Conservation (phyloP, 2,797 vertebrate genomes). For the Eupleurogrammus muticus region DNA sequence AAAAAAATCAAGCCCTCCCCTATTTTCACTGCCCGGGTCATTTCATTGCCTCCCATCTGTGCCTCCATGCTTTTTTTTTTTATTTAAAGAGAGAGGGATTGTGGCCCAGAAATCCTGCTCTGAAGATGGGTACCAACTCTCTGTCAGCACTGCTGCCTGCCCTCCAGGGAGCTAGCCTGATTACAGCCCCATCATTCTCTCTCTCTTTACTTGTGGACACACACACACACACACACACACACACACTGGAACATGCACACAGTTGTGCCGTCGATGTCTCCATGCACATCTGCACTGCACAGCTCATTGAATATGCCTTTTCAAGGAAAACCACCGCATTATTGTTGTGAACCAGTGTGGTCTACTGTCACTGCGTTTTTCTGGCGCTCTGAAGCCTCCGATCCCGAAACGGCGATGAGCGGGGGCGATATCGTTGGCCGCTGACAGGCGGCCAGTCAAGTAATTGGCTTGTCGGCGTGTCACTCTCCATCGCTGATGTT, state of each 20-base stretch:
- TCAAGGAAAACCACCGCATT: slow-evolving; percentile 39
- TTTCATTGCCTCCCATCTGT: slow-evolving; percentile 11
- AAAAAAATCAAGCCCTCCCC: slow-evolving; percentile 32
- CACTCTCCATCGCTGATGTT: slow-evolving; percentile 58
- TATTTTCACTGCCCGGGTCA: slow-evolving; percentile 9
- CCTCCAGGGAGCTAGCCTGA: slow-evolving; percentile 79
- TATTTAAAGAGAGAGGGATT: slow-evolving; percentile 54
- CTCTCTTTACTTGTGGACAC: slow-evolving; percentile 53
- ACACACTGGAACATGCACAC: slow-evolving; percentile 20
- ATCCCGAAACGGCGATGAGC: slow-evolving; percentile 34
- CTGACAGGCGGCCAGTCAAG: slow-evolving; percentile 61
- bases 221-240: slow-evolving; percentile 29
- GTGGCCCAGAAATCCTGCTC: slow-evolving; percentile 75
- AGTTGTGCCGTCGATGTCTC: slow-evolving; percentile 14
- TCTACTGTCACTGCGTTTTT: slow-evolving; percentile 37
- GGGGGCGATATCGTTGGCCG: slow-evolving; percentile 32
- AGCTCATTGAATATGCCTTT: slow-evolving; percentile 62
- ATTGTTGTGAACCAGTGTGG: slow-evolving; percentile 49
- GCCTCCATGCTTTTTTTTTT: slow-evolving; percentile 4
- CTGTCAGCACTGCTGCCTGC: slow-evolving; percentile 66
- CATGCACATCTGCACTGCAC: slow-evolving; percentile 52
- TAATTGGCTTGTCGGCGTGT: slow-evolving; percentile 69
- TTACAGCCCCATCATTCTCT: slow-evolving; percentile 72
- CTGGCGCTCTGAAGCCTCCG: slow-evolving; percentile 31
- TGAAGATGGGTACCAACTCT: slow-evolving; percentile 61